Evolutionary conservation across 2,113 vertebrate species (phyloP).

Genomic region (Hyperoodon ampullatus): DNA sequence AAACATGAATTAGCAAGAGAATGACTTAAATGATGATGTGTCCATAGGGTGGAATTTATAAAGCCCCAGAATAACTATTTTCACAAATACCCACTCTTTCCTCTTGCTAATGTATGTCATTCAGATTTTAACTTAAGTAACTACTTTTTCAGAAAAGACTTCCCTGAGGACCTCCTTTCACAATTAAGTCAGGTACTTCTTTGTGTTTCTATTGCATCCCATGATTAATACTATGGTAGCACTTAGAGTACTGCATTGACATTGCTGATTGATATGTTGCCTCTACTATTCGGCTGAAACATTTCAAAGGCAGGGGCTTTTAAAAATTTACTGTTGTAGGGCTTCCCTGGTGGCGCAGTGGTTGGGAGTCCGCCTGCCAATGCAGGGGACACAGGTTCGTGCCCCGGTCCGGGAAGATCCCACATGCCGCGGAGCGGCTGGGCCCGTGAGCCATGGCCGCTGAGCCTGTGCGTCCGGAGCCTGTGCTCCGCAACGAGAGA

Average conservation of each 20-base stretch:
- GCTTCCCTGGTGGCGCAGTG: too few species aligned
- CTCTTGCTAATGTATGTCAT: neutral
- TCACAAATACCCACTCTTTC: neutral
- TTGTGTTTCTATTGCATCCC: neutral
- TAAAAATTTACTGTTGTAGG: neutral
- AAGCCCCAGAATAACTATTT: neutral
- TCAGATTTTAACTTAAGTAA: neutral
- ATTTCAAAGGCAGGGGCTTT: neutral
- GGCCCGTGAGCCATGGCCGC: too few species aligned
- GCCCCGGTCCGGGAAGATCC: too few species aligned
- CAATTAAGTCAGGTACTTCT: neutral
- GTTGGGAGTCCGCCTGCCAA: too few species aligned
- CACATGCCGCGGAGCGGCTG: too few species aligned
- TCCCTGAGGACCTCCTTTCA: neutral
- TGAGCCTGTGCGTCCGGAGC: too few species aligned
- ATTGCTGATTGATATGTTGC: neutral
- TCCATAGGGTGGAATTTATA: neutral
- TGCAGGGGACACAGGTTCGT: too few species aligned
- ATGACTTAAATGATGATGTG: neutral
- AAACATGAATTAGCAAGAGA: neutral
- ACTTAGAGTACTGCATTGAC: neutral
- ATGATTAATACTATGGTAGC: neutral
- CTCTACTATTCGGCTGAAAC: neutral
- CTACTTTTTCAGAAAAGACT: neutral
- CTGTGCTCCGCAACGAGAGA: too few species aligned